Base-by-base conservation (phyloP, 2,797 vertebrate species). In the Nyctibius grandis region DNA sequence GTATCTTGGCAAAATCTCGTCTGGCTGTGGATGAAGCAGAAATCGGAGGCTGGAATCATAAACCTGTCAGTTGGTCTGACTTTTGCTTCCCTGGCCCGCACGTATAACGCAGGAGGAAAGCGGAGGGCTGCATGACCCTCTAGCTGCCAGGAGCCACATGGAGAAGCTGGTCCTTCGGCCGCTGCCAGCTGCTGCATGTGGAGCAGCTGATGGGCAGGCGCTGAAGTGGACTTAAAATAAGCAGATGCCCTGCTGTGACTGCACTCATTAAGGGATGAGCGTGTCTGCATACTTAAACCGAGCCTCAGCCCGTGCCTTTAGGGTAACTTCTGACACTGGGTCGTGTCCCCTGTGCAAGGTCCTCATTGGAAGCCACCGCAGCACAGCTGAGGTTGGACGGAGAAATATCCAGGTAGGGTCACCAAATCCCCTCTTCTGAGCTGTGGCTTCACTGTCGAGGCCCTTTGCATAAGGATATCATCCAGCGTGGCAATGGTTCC, bases 11-110 rank as follows among this genome's bases (percentile, higher is more conserved):
- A 93, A 68, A 82, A 82, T 29, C 88, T 75, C 1, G 0, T 36
- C 91, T 88, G 91, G 63, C 75, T 70, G 44, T 10, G 50, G 74
- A 93, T 87, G 84, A 92, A 92, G 91, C 74, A 92, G 75, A 85
- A 93, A 82, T 68, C 0, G 0, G 0, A 22, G 56, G 45, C 72
- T 95, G 94, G 48, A 85, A 76, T 44, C 2, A 0, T 83, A 93
- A 92, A 87, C 18, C 51, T 4, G 5, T 89, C 78, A 50, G 56
- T 4, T 59, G 44, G 70, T 45, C 67, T 1, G 40, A 65, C 34
- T 94, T 85, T 69, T 51, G 28, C 53, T 91, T 82, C 36, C 63
- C 47, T 9, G 13, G 45, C 21, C 70, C 56, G 48, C 36, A 50
- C 0, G 1, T 45, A 28, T 15, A 36, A 57, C 0, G 5, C 9